Evolutionary conservation across 2,888 invertebrate genomes (phyloP).

Genomic region (Idaea biselata): DNA sequence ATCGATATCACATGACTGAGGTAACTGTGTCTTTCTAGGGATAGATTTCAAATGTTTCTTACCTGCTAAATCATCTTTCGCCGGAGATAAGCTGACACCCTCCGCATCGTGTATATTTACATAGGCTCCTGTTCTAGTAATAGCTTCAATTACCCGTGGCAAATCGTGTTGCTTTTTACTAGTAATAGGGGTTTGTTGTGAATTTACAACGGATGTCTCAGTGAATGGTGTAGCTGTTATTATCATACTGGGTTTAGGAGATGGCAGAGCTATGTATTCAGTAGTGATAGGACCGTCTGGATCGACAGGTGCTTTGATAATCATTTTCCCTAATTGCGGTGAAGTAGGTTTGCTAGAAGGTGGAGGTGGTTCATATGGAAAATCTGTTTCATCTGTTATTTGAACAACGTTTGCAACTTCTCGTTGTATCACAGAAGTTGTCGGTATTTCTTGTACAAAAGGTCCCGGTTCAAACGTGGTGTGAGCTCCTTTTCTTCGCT

Average conservation of each 20-base stretch:
- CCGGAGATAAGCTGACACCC: constrained; percentile 80
- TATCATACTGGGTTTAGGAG: constrained; percentile 81
- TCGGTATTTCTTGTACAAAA: constrained; percentile 85
- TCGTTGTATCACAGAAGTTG: constrained; percentile 60
- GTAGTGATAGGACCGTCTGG: constrained; percentile 69
- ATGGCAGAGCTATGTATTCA: constrained; percentile 81
- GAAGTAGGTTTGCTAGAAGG: constrained; percentile 79
- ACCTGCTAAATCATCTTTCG: constrained; percentile 86
- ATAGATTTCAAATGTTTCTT: constrained; percentile 57
- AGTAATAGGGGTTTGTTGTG: constrained; percentile 45
- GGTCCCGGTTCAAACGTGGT: constrained; percentile 94
- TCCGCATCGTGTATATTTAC: constrained; percentile 86
- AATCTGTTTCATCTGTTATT: constrained; percentile 70
- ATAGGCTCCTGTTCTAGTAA: constrained; percentile 83
- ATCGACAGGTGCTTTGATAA: constrained; percentile 78
- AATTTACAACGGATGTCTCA: constrained; percentile 49
- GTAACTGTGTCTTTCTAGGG: constrained; percentile 26
- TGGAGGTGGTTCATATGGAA: constrained; percentile 64
- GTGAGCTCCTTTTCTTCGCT: constrained; percentile 88
- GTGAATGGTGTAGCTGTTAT: constrained; percentile 79
- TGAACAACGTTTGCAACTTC: constrained; percentile 67
- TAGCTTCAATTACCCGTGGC: constrained; percentile 70
- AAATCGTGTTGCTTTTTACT: constrained; percentile 58
- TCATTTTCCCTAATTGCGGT: constrained; percentile 84
- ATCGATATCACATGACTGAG: constrained; percentile 46